These are phyloP conservation scores for Sebastes flavidus DNA, from an alignment of 2,797 vertebrate genomes.

Conservation along the genomic window DNA sequence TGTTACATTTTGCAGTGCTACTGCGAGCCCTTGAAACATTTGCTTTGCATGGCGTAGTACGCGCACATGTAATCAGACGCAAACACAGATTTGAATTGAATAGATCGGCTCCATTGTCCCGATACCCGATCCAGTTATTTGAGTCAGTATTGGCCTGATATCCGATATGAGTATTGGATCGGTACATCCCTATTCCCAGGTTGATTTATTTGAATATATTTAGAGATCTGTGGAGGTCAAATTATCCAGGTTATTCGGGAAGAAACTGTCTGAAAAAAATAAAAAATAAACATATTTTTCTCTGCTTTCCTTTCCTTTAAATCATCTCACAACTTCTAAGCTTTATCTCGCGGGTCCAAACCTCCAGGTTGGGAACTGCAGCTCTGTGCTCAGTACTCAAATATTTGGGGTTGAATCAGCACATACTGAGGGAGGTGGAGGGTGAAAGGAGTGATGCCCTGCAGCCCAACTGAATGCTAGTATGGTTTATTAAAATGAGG, in stretches of 20 bases:
- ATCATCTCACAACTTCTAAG: not conserved
- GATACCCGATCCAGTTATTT: not conserved
- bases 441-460: slow-evolving; percentile 10
- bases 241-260: not conserved
- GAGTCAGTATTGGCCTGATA: too few relatives aligned
- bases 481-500: slow-evolving; percentile 45
- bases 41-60: too few relatives aligned
- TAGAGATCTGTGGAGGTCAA: not conserved
- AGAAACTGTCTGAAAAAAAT: not conserved
- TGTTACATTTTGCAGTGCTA: too few relatives aligned
- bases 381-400: not conserved
- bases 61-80: too few relatives aligned
- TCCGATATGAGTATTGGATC: not conserved
- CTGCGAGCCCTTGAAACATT: too few relatives aligned
- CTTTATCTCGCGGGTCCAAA: not conserved
- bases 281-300: not conserved
- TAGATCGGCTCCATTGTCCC: too few relatives aligned
- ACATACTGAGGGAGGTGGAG: not conserved
- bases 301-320: not conserved
- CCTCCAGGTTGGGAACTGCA: slow-evolving; percentile 2
- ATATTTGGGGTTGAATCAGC: slow-evolving; percentile 5
- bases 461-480: slow-evolving; percentile 1
- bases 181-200: too few relatives aligned
- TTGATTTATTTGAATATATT: too few relatives aligned
- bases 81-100: too few relatives aligned